phyloP scores from a whole-genome alignment of 92 coral and sea anemone species.

The Siderastrea radians region DNA sequence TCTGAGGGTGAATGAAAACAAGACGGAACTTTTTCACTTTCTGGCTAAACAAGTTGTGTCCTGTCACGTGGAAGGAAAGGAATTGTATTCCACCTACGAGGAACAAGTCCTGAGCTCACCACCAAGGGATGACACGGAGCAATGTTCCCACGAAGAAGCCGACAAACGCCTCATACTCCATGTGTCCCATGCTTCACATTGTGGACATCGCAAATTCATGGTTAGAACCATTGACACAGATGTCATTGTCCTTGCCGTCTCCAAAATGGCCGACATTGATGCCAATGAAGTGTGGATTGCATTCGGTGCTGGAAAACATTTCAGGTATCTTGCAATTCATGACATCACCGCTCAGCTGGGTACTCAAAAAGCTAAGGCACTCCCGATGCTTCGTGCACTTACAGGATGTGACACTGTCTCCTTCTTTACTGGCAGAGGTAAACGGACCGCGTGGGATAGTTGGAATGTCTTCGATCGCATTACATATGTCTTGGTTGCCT shows the following conservation, averaged over 20 bases:
- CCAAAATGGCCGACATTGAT: neutral
- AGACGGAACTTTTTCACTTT: constrained; percentile 34
- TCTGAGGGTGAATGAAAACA: constrained; percentile 51
- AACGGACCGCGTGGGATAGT: constrained; percentile 57
- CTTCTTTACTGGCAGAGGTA: constrained; percentile 60
- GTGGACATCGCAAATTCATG: constrained; percentile 41
- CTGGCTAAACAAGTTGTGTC: constrained; percentile 18
- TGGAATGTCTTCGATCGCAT: constrained; percentile 52
- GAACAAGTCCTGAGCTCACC: constrained; percentile 30
- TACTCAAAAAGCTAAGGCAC: constrained; percentile 47
- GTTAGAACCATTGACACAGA: constrained; percentile 55
- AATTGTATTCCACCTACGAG: constrained; percentile 19
- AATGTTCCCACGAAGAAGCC: constrained; percentile 54
- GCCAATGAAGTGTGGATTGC: no score
- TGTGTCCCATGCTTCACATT: constrained; percentile 34
- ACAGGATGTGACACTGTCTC: constrained; percentile 68
- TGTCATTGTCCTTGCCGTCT: constrained; percentile 47
- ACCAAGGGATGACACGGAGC: constrained; percentile 27
- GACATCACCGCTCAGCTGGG: constrained; percentile 42
- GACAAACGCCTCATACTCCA: constrained; percentile 54
- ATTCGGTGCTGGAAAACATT: neutral
- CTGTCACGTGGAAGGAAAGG: constrained; percentile 29
- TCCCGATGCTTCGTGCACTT: constrained; percentile 43
- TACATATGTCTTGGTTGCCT: constrained; percentile 23
- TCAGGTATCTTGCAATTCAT: constrained; percentile 45